These are phyloP conservation scores for Onychomys arenicola DNA, from an alignment of 2,797 vertebrate species.

Conservation along the genomic window DNA sequence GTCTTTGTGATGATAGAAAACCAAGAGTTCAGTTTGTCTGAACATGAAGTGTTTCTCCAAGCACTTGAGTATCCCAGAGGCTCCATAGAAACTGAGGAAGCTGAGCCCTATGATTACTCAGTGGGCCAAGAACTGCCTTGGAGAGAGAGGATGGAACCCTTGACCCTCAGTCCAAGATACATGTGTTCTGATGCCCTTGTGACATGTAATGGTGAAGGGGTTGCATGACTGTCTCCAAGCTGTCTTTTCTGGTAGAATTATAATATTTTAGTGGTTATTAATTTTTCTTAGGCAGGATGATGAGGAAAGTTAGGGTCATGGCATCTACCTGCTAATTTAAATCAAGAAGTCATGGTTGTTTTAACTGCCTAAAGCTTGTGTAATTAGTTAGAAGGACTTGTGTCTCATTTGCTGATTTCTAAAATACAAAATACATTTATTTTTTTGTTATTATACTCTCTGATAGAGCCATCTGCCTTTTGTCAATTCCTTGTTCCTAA, in stretches of 20 bases:
- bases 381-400: background rate
- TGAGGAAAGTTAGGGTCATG: conserved; percentile 50
- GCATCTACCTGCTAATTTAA: conserved; percentile 26
- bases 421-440: background rate
- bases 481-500: background rate
- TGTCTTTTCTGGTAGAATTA: conserved; percentile 7
- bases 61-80: background rate
- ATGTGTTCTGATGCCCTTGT: background rate
- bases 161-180: background rate
- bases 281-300: background rate
- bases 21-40: background rate
- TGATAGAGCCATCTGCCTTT: background rate
- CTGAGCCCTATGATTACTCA: background rate
- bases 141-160: background rate
- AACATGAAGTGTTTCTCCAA: background rate
- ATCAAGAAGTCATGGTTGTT: background rate
- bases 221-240: background rate
- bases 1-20: background rate
- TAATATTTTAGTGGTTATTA: background rate
- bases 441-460: background rate
- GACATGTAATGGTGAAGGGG: background rate
- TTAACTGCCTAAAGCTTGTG: conserved; percentile 6
- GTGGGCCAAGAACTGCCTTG: background rate
- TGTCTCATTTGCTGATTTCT: background rate
- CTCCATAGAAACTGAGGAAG: conserved; percentile 31